phyloP scores from a whole-genome alignment of 2,888 invertebrate genomes.

The Cheilosia urbana region DNA sequence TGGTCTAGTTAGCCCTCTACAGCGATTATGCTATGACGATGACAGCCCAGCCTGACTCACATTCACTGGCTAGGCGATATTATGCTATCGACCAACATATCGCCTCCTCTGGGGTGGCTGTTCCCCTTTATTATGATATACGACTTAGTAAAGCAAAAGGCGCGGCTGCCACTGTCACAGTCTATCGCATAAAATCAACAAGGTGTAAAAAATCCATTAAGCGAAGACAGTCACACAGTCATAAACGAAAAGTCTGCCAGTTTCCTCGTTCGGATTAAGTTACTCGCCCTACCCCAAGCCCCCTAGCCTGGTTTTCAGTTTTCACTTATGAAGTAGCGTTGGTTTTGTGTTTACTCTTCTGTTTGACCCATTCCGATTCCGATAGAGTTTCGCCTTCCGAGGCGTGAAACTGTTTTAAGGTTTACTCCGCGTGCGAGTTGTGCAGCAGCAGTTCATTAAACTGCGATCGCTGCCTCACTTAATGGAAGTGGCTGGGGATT shows the following conservation, averaged over 20 bases:
- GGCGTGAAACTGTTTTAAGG: slow-evolving; percentile 20
- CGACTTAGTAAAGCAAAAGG: slow-evolving; percentile 38
- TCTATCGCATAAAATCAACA: slow-evolving; percentile 50
- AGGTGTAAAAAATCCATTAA: slow-evolving; percentile 61
- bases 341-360: slow-evolving; percentile 16
- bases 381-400: slow-evolving; percentile 40
- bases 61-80: not conserved
- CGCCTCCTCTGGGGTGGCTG: slow-evolving; percentile 15
- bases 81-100: slow-evolving; percentile 42
- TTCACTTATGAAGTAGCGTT: not conserved
- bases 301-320: slow-evolving; percentile 40
- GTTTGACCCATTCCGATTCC: slow-evolving; percentile 52
- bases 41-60: slow-evolving; percentile 25
- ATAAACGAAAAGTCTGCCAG: slow-evolving; percentile 20
- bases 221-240: slow-evolving; percentile 22
- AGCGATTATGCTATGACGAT: slow-evolving; percentile 24
- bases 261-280: slow-evolving; percentile 62
- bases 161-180: slow-evolving; percentile 40
- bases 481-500: slow-evolving; percentile 21
- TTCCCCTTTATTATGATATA: slow-evolving; percentile 45
- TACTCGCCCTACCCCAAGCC: slow-evolving; percentile 32
- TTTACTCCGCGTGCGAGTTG: not conserved
- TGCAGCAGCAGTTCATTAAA: slow-evolving; percentile 39
- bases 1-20: slow-evolving; percentile 62
- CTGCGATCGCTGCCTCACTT: not conserved